These are phyloP conservation scores for Panulirus ornatus DNA, from an alignment of 1,140 invertebrate species.

Conservation along the genomic window DNA sequence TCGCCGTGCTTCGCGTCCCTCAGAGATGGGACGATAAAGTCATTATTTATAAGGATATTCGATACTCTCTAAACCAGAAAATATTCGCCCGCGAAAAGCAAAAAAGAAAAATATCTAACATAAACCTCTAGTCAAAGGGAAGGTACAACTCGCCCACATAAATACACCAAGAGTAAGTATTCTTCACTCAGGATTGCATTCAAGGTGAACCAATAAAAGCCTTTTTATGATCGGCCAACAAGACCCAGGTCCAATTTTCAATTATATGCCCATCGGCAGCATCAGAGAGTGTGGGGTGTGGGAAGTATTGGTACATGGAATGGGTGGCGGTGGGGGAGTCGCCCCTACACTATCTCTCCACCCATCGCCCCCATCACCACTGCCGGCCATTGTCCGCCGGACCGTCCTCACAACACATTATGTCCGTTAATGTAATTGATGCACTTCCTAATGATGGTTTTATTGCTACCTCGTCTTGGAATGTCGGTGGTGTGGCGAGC, in stretches of 20 bases:
- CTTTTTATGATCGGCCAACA: constrained; percentile 57
- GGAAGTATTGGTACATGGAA: constrained; percentile 50
- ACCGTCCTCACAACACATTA: constrained; percentile 50
- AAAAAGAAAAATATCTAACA: constrained; percentile 13
- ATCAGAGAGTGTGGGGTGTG: constrained; percentile 50
- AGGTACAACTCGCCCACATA: constrained; percentile 59
- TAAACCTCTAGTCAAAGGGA: constrained; percentile 61
- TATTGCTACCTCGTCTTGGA: constrained; percentile 64
- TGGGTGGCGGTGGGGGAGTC: constrained; percentile 36
- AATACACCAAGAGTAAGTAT: constrained; percentile 57
- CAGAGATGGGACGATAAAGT: constrained; percentile 67
- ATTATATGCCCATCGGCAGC: constrained; percentile 69
- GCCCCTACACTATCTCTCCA: constrained; percentile 2
- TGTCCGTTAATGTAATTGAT: constrained; percentile 63
- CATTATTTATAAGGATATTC: constrained; percentile 67
- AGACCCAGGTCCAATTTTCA: constrained; percentile 66
- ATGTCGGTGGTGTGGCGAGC: constrained; percentile 13
- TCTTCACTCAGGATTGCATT: constrained; percentile 51
- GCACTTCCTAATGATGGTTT: constrained; percentile 50
- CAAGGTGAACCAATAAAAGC: constrained; percentile 54
- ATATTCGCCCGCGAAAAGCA: too few species aligned
- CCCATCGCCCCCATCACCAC: constrained; percentile 36
- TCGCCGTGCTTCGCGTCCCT: constrained; percentile 29
- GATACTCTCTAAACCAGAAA: constrained; percentile 34
- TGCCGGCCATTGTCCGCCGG: constrained; percentile 38